Conservation (phyloP, 2,113 vertebrate genomes). For the Gavialis gangeticus region DNA sequence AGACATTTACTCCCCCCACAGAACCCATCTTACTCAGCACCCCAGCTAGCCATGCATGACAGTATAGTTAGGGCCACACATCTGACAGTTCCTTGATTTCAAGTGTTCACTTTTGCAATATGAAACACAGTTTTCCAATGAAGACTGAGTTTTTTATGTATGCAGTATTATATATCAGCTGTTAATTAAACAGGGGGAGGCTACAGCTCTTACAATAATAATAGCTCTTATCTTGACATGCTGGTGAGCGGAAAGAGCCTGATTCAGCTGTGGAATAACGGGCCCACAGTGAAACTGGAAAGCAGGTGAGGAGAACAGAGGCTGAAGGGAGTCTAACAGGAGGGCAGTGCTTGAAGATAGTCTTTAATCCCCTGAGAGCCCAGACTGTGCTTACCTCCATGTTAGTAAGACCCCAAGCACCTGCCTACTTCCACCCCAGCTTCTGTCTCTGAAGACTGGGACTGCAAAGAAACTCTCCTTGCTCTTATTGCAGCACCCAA, state of each 20-base stretch:
- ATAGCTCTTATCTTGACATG: not conserved
- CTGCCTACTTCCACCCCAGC: not conserved
- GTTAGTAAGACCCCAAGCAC: not conserved
- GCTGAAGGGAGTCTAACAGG: not conserved
- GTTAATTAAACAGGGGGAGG: not conserved
- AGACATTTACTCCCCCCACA: too few relatives aligned
- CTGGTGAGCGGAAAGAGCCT: not conserved
- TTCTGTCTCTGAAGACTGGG: not conserved
- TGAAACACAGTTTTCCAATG: accelerated
- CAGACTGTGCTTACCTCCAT: accelerated
- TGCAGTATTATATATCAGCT: accelerated
- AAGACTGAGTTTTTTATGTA: accelerated
- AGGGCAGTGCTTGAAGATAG: not conserved
- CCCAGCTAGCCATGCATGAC: too few relatives aligned
- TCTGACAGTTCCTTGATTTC: not conserved
- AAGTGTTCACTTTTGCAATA: not conserved
- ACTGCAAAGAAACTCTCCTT: not conserved
- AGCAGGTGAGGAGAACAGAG: accelerated
- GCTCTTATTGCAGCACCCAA: not conserved
- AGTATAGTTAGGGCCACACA: too few relatives aligned
- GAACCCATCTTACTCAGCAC: too few relatives aligned
- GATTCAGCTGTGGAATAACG: not conserved
- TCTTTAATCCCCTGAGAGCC: accelerated
- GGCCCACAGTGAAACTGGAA: not conserved
- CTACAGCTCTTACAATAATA: accelerated